Evolutionary conservation across 2,888 invertebrate species (phyloP).

Genomic region (Chouioia cunea): DNA sequence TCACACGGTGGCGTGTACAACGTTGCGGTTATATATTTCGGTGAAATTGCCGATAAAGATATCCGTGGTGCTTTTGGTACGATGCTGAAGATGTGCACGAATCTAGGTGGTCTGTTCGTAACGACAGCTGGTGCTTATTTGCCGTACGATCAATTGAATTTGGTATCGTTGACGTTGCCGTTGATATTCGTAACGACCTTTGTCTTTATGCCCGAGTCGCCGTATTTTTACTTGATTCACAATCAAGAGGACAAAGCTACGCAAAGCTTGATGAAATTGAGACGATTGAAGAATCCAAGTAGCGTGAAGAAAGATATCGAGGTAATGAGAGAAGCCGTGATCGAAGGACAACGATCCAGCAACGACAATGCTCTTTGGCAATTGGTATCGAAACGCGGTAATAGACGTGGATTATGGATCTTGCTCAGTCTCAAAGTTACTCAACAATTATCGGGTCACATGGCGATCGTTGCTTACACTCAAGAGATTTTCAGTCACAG

Average conservation of each 20-base stretch:
- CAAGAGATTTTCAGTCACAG: conserved; percentile 75
- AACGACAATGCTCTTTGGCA: conserved; percentile 69
- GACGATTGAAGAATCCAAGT: conserved; percentile 69
- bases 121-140: conserved; percentile 67
- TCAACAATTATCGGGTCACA: conserved; percentile 75
- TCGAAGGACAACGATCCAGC: conserved; percentile 69
- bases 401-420: conserved; percentile 73
- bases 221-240: conserved; percentile 73
- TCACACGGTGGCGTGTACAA: conserved; percentile 69
- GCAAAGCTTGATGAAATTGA: conserved; percentile 71
- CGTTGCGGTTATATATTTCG: conserved; percentile 73
- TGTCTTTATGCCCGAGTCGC: conserved; percentile 77
- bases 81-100: conserved; percentile 70
- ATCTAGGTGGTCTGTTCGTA: conserved; percentile 64
- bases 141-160: conserved; percentile 70
- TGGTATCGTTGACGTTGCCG: conserved; percentile 71
- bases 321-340: conserved; percentile 71
- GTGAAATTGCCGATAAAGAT: conserved; percentile 73
- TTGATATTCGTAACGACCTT: conserved; percentile 73
- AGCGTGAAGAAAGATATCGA: conserved; percentile 73
- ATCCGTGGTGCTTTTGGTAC: conserved; percentile 73
- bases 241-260: conserved; percentile 71
- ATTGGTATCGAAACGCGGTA: conserved; percentile 69
- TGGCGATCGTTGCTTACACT: conserved; percentile 73
- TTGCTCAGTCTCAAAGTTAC: conserved; percentile 74